These are phyloP conservation scores for Perodicticus potto DNA, from an alignment of 2,797 vertebrate species.

Conservation along the genomic window DNA sequence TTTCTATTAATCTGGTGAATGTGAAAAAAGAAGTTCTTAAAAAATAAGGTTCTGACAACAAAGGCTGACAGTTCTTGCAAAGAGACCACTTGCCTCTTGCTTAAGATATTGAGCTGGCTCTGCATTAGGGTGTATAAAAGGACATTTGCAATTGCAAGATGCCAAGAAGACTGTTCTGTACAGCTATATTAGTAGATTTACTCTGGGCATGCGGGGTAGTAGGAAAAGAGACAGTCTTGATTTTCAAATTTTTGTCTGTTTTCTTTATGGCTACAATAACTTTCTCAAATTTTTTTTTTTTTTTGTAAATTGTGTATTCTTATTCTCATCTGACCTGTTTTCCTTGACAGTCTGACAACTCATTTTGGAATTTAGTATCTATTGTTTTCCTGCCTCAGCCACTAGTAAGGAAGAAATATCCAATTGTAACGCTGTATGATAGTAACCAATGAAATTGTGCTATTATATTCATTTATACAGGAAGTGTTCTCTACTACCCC, in stretches of 20 bases:
- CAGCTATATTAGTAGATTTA: background rate
- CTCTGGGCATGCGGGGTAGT: too few species aligned
- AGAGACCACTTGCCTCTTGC: background rate
- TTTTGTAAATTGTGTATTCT: background rate
- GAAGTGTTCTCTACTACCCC: background rate
- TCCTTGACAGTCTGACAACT: background rate
- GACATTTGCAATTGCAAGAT: background rate
- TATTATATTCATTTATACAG: background rate
- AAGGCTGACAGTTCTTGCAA: background rate
- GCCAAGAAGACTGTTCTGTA: background rate
- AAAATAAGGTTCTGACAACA: slow-evolving; percentile 11
- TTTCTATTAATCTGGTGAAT: background rate
- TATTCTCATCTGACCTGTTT: background rate
- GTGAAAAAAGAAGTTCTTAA: background rate
- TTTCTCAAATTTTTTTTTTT: background rate
- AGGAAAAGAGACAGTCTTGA: background rate
- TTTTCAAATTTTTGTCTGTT: background rate
- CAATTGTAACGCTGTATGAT: background rate
- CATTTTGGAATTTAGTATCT: background rate
- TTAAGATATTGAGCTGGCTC: background rate
- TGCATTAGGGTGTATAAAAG: background rate
- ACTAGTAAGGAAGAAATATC: background rate
- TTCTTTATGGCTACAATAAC: background rate
- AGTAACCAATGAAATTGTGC: background rate
- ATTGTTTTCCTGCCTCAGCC: background rate